A percentile compares a stretch with the other conserved stretches of the same genome.
Evolutionary conservation across 2,888 invertebrate species (phyloP).

Genomic region (Anaspis maculata): DNA sequence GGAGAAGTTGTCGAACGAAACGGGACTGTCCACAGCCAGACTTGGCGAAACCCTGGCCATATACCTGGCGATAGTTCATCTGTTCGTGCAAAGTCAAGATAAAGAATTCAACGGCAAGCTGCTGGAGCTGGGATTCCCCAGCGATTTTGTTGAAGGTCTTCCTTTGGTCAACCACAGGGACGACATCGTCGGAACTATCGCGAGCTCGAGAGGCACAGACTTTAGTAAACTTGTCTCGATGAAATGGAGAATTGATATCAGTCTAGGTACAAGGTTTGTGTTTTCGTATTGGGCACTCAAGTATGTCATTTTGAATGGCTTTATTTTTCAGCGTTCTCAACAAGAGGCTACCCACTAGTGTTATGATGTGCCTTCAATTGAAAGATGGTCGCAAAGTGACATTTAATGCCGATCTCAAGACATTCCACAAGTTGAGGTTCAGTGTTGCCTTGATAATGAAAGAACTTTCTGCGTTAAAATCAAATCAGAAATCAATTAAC

Average conservation of each 20-base stretch:
- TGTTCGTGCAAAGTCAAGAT: too few species aligned
- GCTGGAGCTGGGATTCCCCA: conserved; percentile 26
- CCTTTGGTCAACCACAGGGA: conserved; percentile 25
- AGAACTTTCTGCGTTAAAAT: too few species aligned
- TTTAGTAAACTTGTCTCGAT: conserved; percentile 21
- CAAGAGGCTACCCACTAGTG: conserved; percentile 27
- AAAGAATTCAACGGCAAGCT: conserved; percentile 28
- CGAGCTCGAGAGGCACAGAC: conserved; percentile 16
- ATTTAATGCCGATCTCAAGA: conserved; percentile 29
- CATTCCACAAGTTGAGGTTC: conserved; percentile 34
- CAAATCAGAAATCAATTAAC: too few species aligned
- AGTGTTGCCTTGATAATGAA: conserved; percentile 33
- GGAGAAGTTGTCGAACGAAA: too few species aligned
- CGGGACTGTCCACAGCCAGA: too few species aligned
- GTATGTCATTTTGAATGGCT: too few species aligned
- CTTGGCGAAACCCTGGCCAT: too few species aligned
- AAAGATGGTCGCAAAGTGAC: conserved; percentile 27
- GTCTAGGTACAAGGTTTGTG: conserved; percentile 34
- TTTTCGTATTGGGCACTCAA: too few species aligned
- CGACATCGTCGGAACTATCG: conserved; percentile 21
- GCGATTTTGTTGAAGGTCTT: conserved; percentile 27
- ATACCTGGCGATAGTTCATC: too few species aligned
- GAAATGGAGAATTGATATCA: conserved; percentile 36
- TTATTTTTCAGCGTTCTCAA: conserved; percentile 26
- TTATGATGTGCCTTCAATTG: conserved; percentile 28